Evolutionary conservation across 2,888 invertebrate genomes (phyloP).

Genomic region (Gari tellinella): DNA sequence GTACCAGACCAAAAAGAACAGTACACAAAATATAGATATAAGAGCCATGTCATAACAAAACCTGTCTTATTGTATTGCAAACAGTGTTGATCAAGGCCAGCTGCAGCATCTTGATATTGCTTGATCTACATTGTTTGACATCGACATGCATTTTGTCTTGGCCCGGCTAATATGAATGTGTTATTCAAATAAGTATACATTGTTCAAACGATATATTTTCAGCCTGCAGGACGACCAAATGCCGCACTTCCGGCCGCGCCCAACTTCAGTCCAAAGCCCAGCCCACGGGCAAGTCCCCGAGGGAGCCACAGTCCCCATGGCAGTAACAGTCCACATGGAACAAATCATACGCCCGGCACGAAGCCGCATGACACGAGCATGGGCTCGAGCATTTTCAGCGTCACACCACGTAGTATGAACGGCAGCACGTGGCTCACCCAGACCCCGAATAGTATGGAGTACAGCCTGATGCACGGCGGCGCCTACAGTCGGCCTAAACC

Average conservation of each 20-base stretch:
- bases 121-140: no score
- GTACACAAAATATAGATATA: no score
- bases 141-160: no score
- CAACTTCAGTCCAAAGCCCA: conserved; percentile 61
- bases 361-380: conserved; percentile 59
- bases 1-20: no score
- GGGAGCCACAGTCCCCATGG: conserved; percentile 40
- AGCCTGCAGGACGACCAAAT: conserved; percentile 58
- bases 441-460: conserved; percentile 57
- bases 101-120: no score
- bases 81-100: no score
- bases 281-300: conserved; percentile 58
- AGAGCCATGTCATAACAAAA: no score
- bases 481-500: conserved; percentile 71
- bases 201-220: conserved; percentile 7
- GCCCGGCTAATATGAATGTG: no score
- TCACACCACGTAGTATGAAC: conserved; percentile 70
- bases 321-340: conserved; percentile 35
- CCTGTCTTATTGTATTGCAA: no score
- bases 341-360: conserved; percentile 38
- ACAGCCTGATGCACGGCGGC: conserved; percentile 61
- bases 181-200: no score
- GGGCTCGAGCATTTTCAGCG: conserved; percentile 72
- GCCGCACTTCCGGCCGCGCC: conserved; percentile 50
- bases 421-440: conserved; percentile 65